Evolutionary conservation across 2,888 invertebrate genomes (phyloP), one percentile per base, ranked within the genome.

Genomic region (Vannuccia rotundouncinata): DNA sequence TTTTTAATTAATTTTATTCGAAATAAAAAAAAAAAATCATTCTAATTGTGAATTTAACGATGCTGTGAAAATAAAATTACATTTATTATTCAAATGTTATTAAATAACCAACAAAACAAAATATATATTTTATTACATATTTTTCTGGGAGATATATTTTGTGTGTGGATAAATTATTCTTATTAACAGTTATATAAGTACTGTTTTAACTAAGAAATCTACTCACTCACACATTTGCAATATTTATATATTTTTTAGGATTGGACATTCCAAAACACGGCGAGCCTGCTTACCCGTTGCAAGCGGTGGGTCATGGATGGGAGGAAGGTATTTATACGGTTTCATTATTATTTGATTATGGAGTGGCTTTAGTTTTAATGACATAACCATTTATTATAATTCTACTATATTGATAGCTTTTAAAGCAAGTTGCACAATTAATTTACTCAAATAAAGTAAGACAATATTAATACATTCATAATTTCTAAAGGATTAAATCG

Each of bases 221-320:
- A n/a, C n/a, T n/a, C n/a, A n/a, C n/a, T n/a, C n/a, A n/a, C n/a
- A n/a, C n/a, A n/a, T n/a, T n/a, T n/a, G n/a, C n/a, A n/a, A n/a
- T n/a, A n/a, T n/a, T n/a, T n/a, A n/a, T n/a, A n/a, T n/a, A n/a
- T n/a, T n/a, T 31, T 77, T 1, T 27, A 86, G 88, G 88, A 77
- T 80, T 88, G 83, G 88, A 88, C 82, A 82, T 85, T 0, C 82
- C 85, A 59, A 85, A 87, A 78, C 88, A 88, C 83, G 86, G 86
- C 5, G 88, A 88, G 82, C 85, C 85, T 2, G 88, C 87, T 10
- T 88, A 88, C 82, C 88, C 88, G 1, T 82, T 83, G 1, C 83
- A 83, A 28, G 83, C 84, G 22, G 86, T 83, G 31, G 82, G 82
- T 13, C 82, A 82, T 79, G 82, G 82, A n/a, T 82, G 82, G 82